phyloP scores from a whole-genome alignment of 2,888 invertebrate genomes.

The Synanthedon vespiformis region DNA sequence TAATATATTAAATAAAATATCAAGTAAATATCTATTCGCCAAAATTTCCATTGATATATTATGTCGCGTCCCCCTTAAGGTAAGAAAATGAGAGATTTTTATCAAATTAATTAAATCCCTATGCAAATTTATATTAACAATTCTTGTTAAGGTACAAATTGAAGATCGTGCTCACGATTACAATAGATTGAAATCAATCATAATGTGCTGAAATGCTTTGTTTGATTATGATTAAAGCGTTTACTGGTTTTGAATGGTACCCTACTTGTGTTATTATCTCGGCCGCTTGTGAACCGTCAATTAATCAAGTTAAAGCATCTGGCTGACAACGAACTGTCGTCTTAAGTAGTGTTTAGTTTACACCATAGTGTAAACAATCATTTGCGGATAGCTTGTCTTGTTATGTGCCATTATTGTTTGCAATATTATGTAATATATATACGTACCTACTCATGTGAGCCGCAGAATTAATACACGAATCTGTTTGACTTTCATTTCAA shows the following conservation, averaged over 20 bases:
- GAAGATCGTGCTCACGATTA: not conserved
- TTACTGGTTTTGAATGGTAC: slow-evolving; percentile 37
- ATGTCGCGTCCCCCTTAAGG: too few relatives aligned
- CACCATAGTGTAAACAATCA: slow-evolving; percentile 50
- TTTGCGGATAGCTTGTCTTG: slow-evolving; percentile 46
- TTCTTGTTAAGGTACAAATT: too few relatives aligned
- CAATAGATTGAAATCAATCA: slow-evolving; percentile 26
- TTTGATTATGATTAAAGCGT: slow-evolving; percentile 51
- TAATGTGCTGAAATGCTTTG: slow-evolving; percentile 30
- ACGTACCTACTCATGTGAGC: not conserved
- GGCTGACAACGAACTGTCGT: slow-evolving; percentile 64
- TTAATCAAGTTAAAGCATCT: slow-evolving; percentile 67
- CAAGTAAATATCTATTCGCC: too few relatives aligned
- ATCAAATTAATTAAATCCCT: too few relatives aligned
- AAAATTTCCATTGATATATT: too few relatives aligned
- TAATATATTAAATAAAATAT: too few relatives aligned
- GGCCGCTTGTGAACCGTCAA: slow-evolving; percentile 52
- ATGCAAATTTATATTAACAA: too few relatives aligned
- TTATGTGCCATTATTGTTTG: slow-evolving; percentile 46
- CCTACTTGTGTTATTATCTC: slow-evolving; percentile 49
- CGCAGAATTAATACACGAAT: not conserved
- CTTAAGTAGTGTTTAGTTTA: slow-evolving; percentile 65
- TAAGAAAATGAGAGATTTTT: too few relatives aligned
- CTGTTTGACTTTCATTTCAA: not conserved
- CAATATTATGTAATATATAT: slow-evolving; percentile 18